phyloP scores from a whole-genome alignment of 2,888 invertebrate genomes.

The Xylota segnis region DNA sequence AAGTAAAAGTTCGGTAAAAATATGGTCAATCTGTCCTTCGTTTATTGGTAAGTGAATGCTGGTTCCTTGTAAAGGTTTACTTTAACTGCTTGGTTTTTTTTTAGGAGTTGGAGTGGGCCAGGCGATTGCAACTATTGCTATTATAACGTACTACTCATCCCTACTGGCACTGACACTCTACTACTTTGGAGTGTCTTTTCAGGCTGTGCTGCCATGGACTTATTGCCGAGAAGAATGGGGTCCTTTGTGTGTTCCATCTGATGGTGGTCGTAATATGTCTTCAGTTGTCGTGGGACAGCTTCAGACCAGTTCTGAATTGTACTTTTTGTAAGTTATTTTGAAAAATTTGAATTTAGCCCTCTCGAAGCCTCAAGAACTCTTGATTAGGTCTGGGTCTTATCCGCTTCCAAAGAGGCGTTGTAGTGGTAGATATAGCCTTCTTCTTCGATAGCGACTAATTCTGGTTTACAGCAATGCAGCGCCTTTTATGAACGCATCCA shows the following conservation, averaged over 20 bases:
- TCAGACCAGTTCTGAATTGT: constrained; percentile 87
- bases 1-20: constrained; percentile 90
- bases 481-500: too few species aligned
- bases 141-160: constrained; percentile 91
- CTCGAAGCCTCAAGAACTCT: too few species aligned
- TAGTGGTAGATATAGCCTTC: too few species aligned
- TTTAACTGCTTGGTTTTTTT: constrained; percentile 22
- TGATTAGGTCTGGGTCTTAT: too few species aligned
- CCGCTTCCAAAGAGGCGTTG: too few species aligned
- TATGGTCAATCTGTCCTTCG: constrained; percentile 88
- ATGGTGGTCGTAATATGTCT: constrained; percentile 28
- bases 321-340: constrained; percentile 85
- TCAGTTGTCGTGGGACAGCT: constrained; percentile 67
- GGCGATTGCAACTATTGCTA: constrained; percentile 87
- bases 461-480: too few species aligned
- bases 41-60: constrained; percentile 89
- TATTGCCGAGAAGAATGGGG: constrained; percentile 85
- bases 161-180: constrained; percentile 90
- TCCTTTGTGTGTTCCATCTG: constrained; percentile 80
- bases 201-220: constrained; percentile 90
- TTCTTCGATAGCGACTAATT: too few species aligned
- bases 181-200: constrained; percentile 90
- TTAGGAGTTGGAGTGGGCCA: constrained; percentile 89
- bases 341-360: too few species aligned
- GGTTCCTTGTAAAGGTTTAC: background rate